Evolutionary conservation across 1,140 invertebrate species (phyloP).

Genomic region (Globodera rostochiensis): DNA sequence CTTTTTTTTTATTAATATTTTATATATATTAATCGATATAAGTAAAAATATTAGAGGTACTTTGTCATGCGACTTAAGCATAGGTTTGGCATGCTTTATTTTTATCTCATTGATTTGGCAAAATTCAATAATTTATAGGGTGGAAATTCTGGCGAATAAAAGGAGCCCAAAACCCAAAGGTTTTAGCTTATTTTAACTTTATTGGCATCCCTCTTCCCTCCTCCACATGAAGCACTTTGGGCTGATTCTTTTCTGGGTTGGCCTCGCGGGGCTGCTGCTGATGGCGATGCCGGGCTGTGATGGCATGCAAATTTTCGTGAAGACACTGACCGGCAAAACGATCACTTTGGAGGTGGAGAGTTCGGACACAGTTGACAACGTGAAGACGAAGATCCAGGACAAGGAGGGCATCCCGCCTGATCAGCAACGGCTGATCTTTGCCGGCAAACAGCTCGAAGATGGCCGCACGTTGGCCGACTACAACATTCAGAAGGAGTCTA

Average conservation of each 20-base stretch:
- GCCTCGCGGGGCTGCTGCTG: not conserved
- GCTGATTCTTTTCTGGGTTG: not conserved
- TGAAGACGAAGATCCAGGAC: conserved; percentile 68
- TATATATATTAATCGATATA: too few species aligned
- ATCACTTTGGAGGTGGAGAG: conserved; percentile 70
- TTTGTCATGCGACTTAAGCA: too few species aligned
- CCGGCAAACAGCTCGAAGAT: conserved; percentile 66
- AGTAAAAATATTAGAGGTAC: too few species aligned
- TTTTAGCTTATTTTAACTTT: not conserved
- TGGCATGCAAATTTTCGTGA: conserved; percentile 67
- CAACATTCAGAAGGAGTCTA: conserved; percentile 76
- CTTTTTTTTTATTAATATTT: too few species aligned
- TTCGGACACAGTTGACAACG: conserved; percentile 68
- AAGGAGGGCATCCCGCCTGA: conserved; percentile 65
- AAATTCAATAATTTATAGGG: too few species aligned
- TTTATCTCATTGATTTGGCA: too few species aligned
- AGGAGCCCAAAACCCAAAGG: too few species aligned
- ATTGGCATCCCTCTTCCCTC: not conserved
- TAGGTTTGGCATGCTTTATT: too few species aligned
- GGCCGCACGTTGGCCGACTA: conserved; percentile 70
- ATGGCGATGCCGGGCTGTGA: not conserved
- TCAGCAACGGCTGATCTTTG: conserved; percentile 59
- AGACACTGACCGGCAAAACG: conserved; percentile 69
- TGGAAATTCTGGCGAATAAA: too few species aligned
- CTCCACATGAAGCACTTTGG: not conserved